Percentiles rank a stretch among this genome's conserved stretches.
Conservation (phyloP, 2,113 vertebrate genomes). For the Sakesphorus luctuosus region DNA sequence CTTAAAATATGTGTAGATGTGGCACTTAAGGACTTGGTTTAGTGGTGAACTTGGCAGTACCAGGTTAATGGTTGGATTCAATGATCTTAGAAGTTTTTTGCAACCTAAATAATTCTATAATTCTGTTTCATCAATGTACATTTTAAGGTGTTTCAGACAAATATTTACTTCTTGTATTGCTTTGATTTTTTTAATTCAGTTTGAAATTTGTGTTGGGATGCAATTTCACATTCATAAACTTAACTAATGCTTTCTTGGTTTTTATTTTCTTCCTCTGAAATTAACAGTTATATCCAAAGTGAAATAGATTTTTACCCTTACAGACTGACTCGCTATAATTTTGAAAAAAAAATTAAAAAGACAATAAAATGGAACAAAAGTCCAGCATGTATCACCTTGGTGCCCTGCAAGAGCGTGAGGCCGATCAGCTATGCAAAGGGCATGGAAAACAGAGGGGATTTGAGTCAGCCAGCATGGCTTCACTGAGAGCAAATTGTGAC, state of each 20-base stretch:
- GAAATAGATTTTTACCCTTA: neutral
- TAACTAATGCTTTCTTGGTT: neutral
- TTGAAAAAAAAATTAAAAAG: neutral
- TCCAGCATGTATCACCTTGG: neutral
- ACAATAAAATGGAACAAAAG: neutral
- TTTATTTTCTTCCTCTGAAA: neutral
- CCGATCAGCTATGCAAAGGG: neutral
- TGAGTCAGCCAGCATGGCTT: neutral
- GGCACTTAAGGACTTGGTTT: neutral
- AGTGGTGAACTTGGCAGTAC: no score
- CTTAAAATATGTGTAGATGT: neutral
- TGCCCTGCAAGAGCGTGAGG: neutral
- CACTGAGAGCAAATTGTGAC: accelerated
- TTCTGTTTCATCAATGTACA: neutral
- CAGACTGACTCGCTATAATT: neutral
- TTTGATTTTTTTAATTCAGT: neutral
- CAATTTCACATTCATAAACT: neutral
- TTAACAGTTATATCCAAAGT: neutral
- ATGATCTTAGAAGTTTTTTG: neutral
- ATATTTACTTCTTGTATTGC: neutral
- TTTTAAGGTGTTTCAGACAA: neutral
- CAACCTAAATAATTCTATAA: neutral
- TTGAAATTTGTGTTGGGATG: neutral
- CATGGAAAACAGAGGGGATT: neutral
- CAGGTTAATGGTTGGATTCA: neutral